Evolutionary conservation across 2,888 invertebrate species (phyloP), one percentile per base, ranked within the genome.

Genomic region (Anagyrus pseudococci): DNA sequence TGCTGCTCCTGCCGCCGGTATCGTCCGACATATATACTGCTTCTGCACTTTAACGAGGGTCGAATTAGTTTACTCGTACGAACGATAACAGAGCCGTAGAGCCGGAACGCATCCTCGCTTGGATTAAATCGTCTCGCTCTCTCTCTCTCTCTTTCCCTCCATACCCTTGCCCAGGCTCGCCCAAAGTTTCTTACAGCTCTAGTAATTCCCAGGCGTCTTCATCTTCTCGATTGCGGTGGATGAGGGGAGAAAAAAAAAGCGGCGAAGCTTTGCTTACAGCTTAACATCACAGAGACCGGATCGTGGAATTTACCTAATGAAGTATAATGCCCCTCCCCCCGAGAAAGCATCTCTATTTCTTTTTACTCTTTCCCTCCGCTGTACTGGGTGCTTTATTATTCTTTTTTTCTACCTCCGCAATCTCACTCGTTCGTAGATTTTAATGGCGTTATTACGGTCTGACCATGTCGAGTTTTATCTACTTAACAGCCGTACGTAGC

Each of bases 61-160:
- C 54, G 58, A 61, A 65, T 65, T 65, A 65, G 65, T 61, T 65
- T 60, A 60, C 60, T 57, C 44, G 57, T 53, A 25, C 60, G 56
- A 56, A 37, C 59, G 64, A 64, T 64, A 64, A 64, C 64, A 59
- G 49, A 63, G 58, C 46, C 52, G 58, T 40, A 41, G 33, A 43
- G 54, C 48, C 40, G 44, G 54, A 63, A 59, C 55, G 58, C 63
- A 55, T 57, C 58, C 49, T 58, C 49, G 46, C 22, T 17, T 20
- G 44, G 55, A 64, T 59, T 64, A 64, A 59, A 64, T 64, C 40
- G 63, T 64, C 50, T n/a, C 22, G 15, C 58, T 43, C 26, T 15
- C 46, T 4, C 46, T n/a, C n/a, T 10, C 8, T 1, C 46, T 15
- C 23, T 22, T 15, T 8, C 2, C 48, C 22, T 22, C 46, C 20